Evolutionary conservation across 1,140 invertebrate species (phyloP).

Genomic region (Drosophila elegans): DNA sequence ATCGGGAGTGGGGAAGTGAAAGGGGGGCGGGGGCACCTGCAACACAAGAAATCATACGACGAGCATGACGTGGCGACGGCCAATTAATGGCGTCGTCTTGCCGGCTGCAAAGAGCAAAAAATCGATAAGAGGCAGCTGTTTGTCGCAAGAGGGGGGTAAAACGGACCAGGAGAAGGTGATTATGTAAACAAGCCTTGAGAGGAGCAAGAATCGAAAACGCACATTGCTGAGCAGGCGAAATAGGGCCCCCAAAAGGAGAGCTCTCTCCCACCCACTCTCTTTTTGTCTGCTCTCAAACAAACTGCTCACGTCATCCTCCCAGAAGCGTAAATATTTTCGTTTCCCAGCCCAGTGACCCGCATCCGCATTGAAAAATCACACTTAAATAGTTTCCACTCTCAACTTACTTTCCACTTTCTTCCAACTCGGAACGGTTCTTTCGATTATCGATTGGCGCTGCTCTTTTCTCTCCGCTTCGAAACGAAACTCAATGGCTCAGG

Average conservation of each 20-base stretch:
- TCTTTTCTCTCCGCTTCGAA: neutral
- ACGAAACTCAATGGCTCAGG: neutral
- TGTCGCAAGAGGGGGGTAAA: neutral
- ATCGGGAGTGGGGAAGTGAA: neutral
- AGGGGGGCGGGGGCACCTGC: neutral
- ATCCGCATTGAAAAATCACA: constrained; percentile 20
- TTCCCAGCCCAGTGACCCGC: constrained; percentile 3
- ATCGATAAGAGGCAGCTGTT: constrained; percentile 50
- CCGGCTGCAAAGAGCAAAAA: constrained; percentile 40
- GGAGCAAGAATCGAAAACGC: constrained; percentile 3
- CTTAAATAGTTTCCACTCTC: constrained; percentile 5
- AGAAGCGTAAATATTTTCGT: neutral
- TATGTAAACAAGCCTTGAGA: constrained; percentile 49
- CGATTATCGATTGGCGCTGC: constrained; percentile 9
- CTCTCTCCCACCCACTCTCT: neutral
- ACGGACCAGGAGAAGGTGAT: constrained; percentile 22
- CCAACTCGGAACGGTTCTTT: constrained; percentile 26
- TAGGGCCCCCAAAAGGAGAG: constrained; percentile 1
- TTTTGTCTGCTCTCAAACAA: neutral
- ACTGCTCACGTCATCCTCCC: constrained; percentile 23
- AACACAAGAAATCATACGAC: constrained; percentile 37
- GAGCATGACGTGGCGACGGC: constrained; percentile 35
- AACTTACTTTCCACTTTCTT: constrained; percentile 40
- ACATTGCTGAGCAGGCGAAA: constrained; percentile 14
- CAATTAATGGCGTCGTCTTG: constrained; percentile 44